Base-by-base conservation (phyloP, 2,797 vertebrate genomes). In the Alca torda region DNA sequence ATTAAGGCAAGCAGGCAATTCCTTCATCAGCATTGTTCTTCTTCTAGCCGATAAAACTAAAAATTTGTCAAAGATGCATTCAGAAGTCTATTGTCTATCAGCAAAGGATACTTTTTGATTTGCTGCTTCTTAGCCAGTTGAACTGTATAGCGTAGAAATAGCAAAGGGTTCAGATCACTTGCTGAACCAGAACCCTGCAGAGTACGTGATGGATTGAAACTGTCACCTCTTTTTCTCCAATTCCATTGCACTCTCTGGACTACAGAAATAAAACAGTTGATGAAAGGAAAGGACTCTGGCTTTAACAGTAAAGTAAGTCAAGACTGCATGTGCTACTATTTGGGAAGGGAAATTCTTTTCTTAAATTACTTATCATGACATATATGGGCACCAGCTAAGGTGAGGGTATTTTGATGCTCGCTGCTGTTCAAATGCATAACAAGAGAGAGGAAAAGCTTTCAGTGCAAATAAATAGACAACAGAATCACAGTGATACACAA, bases 1-100 rank as follows among this genome's bases (percentile, higher is more conserved):
- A 95, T 93, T 90, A 95, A 90, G 11, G 12, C 53, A 90, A 89
- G n/a, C 6, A 92, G 53, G 24, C 28, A 70, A 65, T 82, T 91
- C 54, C 18, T 93, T 73, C 63, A 76, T 63, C 68, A 91, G 20
- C 15, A 51, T 79, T 94, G 28, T n/a, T 86, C 60, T 78, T 90
- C 9, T 74, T 78, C 69, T 63, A 79, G 35, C 10, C 83, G 63
- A 64, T 76, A 81, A 84, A 41, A 53, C 39, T 46, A 70, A 94
- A 90, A 67, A 46, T 10, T 56, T 70, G 7, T 57, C 28, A 72
- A 61, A 87, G 3, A 12, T 37, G 19, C 14, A 65, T 70, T 82
- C 41, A 89, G 30, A 79, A 87, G 6, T 25, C 48, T 72, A 28
- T 41, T 75, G 50, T 43, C 60, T 73, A 19, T 61, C 54, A 79